Evolutionary conservation across 2,797 vertebrate species (phyloP), one percentile per base, ranked within the genome.

Genomic region (Glyptemys insculpta): DNA sequence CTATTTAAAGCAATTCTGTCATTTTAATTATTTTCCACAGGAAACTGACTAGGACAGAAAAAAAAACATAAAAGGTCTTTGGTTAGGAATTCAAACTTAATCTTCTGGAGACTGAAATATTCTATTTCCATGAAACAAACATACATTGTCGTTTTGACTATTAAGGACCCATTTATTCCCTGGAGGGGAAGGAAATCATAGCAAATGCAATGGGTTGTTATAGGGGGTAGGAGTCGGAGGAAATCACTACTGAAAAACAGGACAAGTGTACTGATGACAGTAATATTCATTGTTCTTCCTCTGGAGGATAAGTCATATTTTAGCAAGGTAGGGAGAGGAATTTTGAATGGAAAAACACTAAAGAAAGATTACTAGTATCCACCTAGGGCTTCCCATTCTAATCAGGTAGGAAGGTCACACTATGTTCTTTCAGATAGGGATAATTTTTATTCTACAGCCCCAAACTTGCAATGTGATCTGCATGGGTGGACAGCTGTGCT

Each of bases 21-120:
- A 81, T 86, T 87, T 93, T 59, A 84, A 95, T 92, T 91, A 94
- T 90, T 96, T 96, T 87, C 49, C 89, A 86, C 53, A 81, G 81
- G 94, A 95, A 93, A 91, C 37, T 53, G 65, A 49, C 4, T 41
- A 88, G 10, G 79, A 68, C 15, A 88, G 34, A 50, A 47, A 89
- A 47, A 89, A 59, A 65, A 74, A 82, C 15, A 80, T 41, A 90
- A 85, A 59, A 59, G 31, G 56, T 6, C 81, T 87, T 88, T 21
- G 84, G 52, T 79, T 86, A 94, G 44, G 83, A 92, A 95, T 90
- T 56, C 25, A 87, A 86, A 19, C 25, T 83, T 85, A 0, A 0
- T 41, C 1, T 6, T 47, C 74, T 72, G 27, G 50, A 62, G 18
- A 52, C 9, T 62, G 29, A 94, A 92, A 84, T 82, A 78, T 11